Conservation (phyloP, 2,113 vertebrate species). For the Pituophis catenifer region DNA sequence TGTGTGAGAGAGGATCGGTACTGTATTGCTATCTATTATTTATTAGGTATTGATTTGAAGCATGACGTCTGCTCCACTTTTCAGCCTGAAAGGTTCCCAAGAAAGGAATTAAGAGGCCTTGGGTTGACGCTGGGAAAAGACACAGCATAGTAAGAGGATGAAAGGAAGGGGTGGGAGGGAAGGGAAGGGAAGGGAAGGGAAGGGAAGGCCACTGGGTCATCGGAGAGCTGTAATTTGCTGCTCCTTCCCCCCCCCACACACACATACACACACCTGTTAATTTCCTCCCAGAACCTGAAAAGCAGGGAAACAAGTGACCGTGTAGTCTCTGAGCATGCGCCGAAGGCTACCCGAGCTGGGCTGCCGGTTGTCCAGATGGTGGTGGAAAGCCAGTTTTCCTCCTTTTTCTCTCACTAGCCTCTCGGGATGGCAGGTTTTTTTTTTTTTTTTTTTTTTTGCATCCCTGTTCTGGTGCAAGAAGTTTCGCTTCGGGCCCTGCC, state of each 20-base stretch:
- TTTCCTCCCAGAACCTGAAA: background rate
- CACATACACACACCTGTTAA: background rate
- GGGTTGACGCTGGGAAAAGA: background rate
- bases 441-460: background rate
- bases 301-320: background rate
- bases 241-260: rapidly evolving
- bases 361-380: background rate
- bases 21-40: background rate
- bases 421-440: no score
- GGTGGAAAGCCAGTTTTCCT: no score
- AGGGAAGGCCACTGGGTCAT: background rate
- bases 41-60: background rate
- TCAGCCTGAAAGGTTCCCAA: background rate
- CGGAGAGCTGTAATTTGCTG: background rate
- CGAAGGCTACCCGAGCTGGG: background rate
- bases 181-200: background rate
- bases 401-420: no score
- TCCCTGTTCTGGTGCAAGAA: background rate
- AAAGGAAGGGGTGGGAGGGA: no score
- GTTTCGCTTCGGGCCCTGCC: background rate
- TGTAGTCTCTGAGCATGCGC: background rate
- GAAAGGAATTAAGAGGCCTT: background rate
- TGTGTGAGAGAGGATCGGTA: background rate
- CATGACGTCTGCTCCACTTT: background rate
- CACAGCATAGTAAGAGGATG: background rate